phyloP scores from a whole-genome alignment of 1,140 invertebrate genomes.

The Ctenoplectra terminalis region DNA sequence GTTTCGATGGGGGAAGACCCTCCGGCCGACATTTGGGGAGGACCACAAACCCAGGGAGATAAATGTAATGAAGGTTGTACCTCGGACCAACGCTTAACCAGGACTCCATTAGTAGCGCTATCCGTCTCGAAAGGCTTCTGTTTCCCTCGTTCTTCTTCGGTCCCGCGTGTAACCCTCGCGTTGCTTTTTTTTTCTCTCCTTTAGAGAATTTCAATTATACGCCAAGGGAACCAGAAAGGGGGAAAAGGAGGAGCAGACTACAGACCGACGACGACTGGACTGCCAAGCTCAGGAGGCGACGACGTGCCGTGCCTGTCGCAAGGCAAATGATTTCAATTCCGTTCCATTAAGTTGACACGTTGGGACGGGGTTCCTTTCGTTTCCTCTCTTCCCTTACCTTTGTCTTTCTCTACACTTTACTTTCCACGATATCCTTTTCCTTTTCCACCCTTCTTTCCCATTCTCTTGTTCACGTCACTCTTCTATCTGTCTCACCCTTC shows the following conservation, averaged over 20 bases:
- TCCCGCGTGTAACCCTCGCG: conserved; percentile 1
- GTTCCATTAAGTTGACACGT: conserved; percentile 67
- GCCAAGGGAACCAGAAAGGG: neutral
- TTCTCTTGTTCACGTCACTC: conserved; percentile 2
- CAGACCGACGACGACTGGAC: conserved; percentile 52
- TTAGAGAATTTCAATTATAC: conserved; percentile 70
- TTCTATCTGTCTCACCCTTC: neutral
- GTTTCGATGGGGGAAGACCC: conserved; percentile 78
- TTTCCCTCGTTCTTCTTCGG: conserved; percentile 22
- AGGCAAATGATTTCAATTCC: conserved; percentile 71
- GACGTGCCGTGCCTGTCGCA: conserved; percentile 65
- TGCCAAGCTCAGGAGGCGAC: conserved; percentile 66
- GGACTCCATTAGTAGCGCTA: conserved; percentile 73
- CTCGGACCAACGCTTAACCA: conserved; percentile 73
- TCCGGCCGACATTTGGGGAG: conserved; percentile 75
- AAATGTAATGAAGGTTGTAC: conserved; percentile 82
- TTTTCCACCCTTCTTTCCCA: neutral
- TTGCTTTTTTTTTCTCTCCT: conserved; percentile 18
- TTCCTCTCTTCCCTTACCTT: conserved; percentile 13
- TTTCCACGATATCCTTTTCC: neutral
- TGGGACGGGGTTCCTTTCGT: conserved; percentile 32
- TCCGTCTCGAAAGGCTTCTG: conserved; percentile 59
- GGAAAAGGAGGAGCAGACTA: neutral
- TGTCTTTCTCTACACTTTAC: neutral
- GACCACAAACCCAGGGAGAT: conserved; percentile 76